A percentile compares a stretch with the other conserved stretches of the same genome.
Evolutionary conservation across 2,888 invertebrate species (phyloP).

Genomic region (Dasypolia templi): DNA sequence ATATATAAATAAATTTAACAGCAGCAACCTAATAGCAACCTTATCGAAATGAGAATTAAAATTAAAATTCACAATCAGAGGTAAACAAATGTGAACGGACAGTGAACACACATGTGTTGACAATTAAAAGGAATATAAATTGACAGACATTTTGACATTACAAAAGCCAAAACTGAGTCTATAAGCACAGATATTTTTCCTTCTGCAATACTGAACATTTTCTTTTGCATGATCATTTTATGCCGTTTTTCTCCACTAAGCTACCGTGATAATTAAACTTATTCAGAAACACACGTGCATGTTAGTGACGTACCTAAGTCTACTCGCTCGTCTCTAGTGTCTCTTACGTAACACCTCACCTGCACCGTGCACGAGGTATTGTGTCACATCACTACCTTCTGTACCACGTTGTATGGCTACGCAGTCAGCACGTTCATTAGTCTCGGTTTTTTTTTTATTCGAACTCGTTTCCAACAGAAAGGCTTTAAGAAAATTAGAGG

Average conservation of each 20-base stretch:
- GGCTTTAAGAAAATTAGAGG: background rate
- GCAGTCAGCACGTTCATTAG: background rate
- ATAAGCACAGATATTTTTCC: background rate
- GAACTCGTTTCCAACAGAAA: background rate
- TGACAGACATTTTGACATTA: background rate
- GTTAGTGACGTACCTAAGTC: slow-evolving; percentile 12
- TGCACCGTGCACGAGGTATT: background rate
- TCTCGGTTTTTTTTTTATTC: background rate
- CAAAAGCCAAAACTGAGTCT: no score
- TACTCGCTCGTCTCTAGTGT: slow-evolving; percentile 25
- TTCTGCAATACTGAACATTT: background rate
- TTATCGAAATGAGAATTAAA: no score
- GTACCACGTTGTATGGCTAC: slow-evolving; percentile 7
- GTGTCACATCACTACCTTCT: slow-evolving; percentile 14
- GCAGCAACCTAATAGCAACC: no score
- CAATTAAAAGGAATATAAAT: background rate
- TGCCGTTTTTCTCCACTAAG: background rate
- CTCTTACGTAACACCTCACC: slow-evolving; percentile 40
- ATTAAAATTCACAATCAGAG: no score
- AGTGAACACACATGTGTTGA: no score
- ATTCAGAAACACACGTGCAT: slow-evolving; percentile 17
- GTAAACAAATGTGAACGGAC: no score
- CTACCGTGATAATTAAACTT: slow-evolving; percentile 15
- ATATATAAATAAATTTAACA: no score
- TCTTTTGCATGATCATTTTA: background rate